phyloP scores from a whole-genome alignment of 2,797 vertebrate species.

The Acanthiza pusilla region DNA sequence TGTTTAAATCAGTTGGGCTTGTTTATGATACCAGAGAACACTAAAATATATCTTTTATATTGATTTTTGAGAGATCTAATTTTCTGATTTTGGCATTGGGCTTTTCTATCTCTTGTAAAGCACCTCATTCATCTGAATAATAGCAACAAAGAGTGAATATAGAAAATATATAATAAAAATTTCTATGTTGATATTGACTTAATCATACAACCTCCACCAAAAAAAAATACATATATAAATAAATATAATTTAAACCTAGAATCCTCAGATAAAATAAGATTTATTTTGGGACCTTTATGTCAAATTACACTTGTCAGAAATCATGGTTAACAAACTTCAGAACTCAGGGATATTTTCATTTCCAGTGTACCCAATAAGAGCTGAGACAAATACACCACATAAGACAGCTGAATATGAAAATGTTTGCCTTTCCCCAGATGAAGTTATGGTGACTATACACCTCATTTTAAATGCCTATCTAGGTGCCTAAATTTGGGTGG shows the following conservation, averaged over 20 bases:
- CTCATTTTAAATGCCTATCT: neutral
- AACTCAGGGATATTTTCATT: neutral
- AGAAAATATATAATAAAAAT: neutral
- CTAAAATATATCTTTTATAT: neutral
- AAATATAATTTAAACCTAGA: neutral
- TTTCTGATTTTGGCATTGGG: neutral
- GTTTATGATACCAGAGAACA: neutral
- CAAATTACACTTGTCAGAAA: neutral
- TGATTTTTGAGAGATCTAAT: neutral
- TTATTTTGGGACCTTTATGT: neutral
- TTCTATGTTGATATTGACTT: neutral
- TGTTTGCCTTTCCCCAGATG: neutral
- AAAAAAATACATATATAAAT: neutral
- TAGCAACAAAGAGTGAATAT: neutral
- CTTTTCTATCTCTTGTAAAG: neutral
- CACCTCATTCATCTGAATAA: neutral
- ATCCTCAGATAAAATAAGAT: neutral
- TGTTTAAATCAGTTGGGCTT: neutral
- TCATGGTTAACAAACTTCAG: neutral
- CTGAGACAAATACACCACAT: neutral
- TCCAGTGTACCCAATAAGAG: neutral
- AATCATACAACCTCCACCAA: accelerated
- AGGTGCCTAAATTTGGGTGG: neutral
- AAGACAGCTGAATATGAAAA: neutral
- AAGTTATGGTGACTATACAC: neutral